phyloP scores from a whole-genome alignment of 1,140 invertebrate genomes.

The Theocolax elegans region DNA sequence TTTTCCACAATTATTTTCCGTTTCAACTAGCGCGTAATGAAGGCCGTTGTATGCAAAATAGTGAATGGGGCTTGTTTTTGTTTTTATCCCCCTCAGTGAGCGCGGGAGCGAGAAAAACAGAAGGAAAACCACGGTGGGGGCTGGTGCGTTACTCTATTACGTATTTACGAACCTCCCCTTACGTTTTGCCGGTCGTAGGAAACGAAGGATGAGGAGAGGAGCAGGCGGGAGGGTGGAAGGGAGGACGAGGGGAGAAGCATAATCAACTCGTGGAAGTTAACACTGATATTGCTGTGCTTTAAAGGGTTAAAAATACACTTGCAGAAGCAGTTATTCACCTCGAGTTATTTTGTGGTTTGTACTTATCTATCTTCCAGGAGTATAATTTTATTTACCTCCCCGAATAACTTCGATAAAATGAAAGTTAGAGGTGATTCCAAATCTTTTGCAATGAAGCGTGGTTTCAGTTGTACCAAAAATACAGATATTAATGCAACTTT shows the following conservation, averaged over 20 bases:
- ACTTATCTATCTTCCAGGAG: too few species aligned
- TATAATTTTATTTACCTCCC: too few species aligned
- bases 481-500: too few species aligned
- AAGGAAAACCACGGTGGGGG: not conserved
- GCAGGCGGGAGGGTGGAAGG: too few species aligned
- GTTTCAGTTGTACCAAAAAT: too few species aligned
- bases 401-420: too few species aligned
- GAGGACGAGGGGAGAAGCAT: not conserved
- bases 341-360: not conserved
- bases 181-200: not conserved
- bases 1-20: constrained; percentile 2
- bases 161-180: not conserved
- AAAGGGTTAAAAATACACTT: constrained; percentile 7
- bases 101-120: not conserved
- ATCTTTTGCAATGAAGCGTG: too few species aligned
- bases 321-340: not conserved
- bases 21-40: constrained; percentile 1
- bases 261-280: constrained; percentile 17
- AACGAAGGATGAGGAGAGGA: not conserved
- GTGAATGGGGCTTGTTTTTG: not conserved
- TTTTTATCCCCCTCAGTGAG: not conserved
- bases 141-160: not conserved
- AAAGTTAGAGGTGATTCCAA: too few species aligned
- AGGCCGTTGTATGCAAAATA: constrained; percentile 16
- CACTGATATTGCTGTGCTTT: constrained; percentile 10